Base-by-base conservation (phyloP, 2,113 vertebrate genomes). In the Dasyprocta punctata region DNA sequence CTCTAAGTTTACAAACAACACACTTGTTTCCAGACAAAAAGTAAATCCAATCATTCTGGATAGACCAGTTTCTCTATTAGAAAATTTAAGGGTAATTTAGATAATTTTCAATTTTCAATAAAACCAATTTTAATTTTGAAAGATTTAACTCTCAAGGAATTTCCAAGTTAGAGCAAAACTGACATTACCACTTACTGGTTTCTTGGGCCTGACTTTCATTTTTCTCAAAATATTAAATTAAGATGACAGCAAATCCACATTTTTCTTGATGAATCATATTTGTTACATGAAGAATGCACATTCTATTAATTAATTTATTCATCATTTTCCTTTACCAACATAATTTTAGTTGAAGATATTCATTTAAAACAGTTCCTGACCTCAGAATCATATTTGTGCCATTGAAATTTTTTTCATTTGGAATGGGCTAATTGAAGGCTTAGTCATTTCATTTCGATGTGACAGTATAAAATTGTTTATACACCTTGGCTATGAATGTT, bases 381-480 rank as follows among this genome's bases (percentile, higher is more conserved):
- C 22, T 65, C 41, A 9, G 19, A 78, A 65, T 84, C 36, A 77
- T 71, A 88, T 63, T 36, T 10, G 56, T 61, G 20, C 24, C 0
- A 54, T 10, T 71, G 63, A 6, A 86, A 71, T 14, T 36, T 84
- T 65, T 65, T 96, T 4, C 1, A 67, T 26, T 17, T 52, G 16
- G 5, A 16, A 17, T 75, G 73, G 52, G 44, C 75, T 94, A 94
- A 91, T 80, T 58, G n/a, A 69, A 88, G 19, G 14, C 60, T 91
- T 92, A 12, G 12, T 33, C 38, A 81, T 80, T 96, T 92, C 44
- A 91, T 58, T 94, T 94, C 14, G 81, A 14, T 69, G 49, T 90
- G 56, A 65, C 16, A 83, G 73, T 10, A 69, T 52, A 87, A 87
- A 94, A 91, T 58, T 93, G 44, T 92, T 97, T 95, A 92, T 69